Conservation (phyloP, 1,140 invertebrate genomes). For the Oedothorax gibbosus region DNA sequence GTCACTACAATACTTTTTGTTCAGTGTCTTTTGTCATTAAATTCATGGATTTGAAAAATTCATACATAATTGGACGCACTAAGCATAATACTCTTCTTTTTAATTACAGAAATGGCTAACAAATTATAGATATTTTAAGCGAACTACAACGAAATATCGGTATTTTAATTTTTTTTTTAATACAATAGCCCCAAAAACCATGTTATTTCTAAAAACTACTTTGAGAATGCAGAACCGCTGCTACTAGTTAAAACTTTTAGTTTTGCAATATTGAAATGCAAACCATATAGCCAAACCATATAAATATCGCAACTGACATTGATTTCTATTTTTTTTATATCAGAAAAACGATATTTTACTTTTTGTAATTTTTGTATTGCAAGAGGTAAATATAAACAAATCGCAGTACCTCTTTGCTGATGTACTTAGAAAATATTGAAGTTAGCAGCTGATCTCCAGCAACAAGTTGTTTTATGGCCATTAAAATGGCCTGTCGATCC, state of each 20-base stretch:
- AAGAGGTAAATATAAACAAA: not conserved
- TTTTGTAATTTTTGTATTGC: not conserved
- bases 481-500: not conserved
- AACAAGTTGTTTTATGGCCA: not conserved
- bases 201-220: not conserved
- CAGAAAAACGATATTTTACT: not conserved
- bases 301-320: not conserved
- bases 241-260: not conserved
- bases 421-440: constrained; percentile 5
- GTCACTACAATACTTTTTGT: too few relatives aligned
- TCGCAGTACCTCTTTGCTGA: not conserved
- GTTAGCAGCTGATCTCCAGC: not conserved
- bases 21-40: too few relatives aligned
- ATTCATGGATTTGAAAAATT: too few relatives aligned
- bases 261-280: not conserved
- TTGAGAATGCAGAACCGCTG: not conserved
- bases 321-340: not conserved
- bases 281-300: not conserved
- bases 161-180: too few relatives aligned
- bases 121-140: too few relatives aligned
- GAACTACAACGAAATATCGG: too few relatives aligned
- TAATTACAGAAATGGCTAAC: too few relatives aligned
- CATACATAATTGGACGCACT: too few relatives aligned
- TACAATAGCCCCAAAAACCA: not conserved
- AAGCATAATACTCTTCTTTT: too few relatives aligned